Base-by-base conservation (phyloP, 1,140 invertebrate species). In the Drosophila malerkotliana region DNA sequence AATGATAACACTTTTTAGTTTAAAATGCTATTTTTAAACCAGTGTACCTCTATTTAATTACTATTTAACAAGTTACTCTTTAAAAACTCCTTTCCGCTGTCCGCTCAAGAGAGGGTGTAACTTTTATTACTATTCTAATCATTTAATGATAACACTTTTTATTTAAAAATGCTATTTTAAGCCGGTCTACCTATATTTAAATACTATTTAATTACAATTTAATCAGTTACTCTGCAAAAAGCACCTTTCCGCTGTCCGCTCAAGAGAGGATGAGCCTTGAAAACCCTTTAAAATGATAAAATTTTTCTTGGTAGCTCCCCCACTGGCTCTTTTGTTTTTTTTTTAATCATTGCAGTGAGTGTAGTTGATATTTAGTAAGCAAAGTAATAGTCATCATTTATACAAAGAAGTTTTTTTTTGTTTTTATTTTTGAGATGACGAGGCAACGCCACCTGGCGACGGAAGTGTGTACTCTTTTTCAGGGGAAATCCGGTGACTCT, bases 401-500 rank as follows among this genome's bases (percentile, higher is more conserved):
- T 37, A 12, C 34, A 10, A 37, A n/a, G 34, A 37, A 37, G 34
- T 37, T 12, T n/a, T 30, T 30, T 18, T 18, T 18, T 1, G 1
- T 18, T 10, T 18, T 39, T 39, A 37, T 30, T 61, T 37, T 10
- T 37, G 34, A 49, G 18, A 51, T 66, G 59, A 66, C 51, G 51
- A 68, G 54, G 21, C 18, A 10, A 5, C 18, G 32, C 32, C 63
- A 32, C 47, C 63, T 64, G 44, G 28, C 14, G 56, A 12, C 21
- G 59, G 34, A 12, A 37, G 34, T 10, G 34, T 37, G 34, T 37
- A 37, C 34, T 37, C 34, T 12, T 15, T n/a, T 44, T 44, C 41
- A 12, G n/a, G 14, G 41, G 41, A 44, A 44, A 44, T 44, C 41
- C 41, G 41, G 15, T 44, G 41, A 44, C 14, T 15, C 41, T n/a